Conservation (phyloP, 2,888 invertebrate species). For the Luperina testacea region DNA sequence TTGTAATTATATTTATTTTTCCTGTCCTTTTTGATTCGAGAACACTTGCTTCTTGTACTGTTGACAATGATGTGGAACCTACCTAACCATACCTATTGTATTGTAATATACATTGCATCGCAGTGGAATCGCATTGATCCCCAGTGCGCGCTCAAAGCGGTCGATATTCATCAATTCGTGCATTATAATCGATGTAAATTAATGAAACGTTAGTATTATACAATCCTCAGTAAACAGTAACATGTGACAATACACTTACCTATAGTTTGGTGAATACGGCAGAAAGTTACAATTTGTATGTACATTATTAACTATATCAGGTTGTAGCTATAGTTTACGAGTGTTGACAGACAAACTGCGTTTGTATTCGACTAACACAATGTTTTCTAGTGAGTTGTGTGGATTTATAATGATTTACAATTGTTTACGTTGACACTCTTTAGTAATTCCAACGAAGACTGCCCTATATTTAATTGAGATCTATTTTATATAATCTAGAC, state of each 20-base stretch:
- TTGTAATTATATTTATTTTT: slow-evolving; percentile 29
- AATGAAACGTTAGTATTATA: slow-evolving; percentile 79
- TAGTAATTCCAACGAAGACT: slow-evolving; percentile 90
- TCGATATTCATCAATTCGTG: slow-evolving; percentile 38
- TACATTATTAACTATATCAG: slow-evolving; percentile 78
- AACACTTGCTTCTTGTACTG: slow-evolving; percentile 49
- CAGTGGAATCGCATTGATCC: slow-evolving; percentile 35
- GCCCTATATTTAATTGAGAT: slow-evolving; percentile 90
- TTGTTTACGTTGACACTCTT: slow-evolving; percentile 85
- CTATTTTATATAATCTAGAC: slow-evolving; percentile 89
- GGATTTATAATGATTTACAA: slow-evolving; percentile 83
- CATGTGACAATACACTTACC: slow-evolving; percentile 89
- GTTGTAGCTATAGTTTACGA: slow-evolving; percentile 78
- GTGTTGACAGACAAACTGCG: slow-evolving; percentile 77
- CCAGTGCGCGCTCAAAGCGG: slow-evolving; percentile 39
- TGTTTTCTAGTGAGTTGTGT: slow-evolving; percentile 79
- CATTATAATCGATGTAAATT: slow-evolving; percentile 72
- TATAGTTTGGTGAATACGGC: slow-evolving; percentile 89
- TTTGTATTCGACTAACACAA: slow-evolving; percentile 78
- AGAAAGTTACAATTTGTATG: slow-evolving; percentile 86
- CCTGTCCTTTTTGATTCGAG: slow-evolving; percentile 24
- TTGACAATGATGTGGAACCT: slow-evolving; percentile 49
- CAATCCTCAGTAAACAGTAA: slow-evolving; percentile 86
- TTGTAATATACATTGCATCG: slow-evolving; percentile 31
- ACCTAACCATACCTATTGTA: slow-evolving; percentile 44